Evolutionary conservation across 2,888 invertebrate species (phyloP).

Genomic region (Leptinotarsa peninsularis): DNA sequence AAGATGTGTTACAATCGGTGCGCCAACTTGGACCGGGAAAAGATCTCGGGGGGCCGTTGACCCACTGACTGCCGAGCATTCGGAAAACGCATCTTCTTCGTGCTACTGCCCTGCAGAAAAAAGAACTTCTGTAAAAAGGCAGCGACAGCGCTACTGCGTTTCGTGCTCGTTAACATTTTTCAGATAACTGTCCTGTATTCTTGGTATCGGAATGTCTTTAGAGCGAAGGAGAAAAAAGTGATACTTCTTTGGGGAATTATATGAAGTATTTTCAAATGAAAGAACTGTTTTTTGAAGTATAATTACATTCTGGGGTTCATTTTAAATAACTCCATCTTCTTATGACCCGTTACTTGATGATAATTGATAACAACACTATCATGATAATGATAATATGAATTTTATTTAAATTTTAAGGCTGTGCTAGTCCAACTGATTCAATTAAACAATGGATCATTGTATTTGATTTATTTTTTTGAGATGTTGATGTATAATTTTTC

Average conservation of each 20-base stretch:
- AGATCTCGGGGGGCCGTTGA: slow-evolving; percentile 30
- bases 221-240: too few species aligned
- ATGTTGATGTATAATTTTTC: too few species aligned
- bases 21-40: slow-evolving; percentile 29
- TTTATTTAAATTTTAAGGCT: too few species aligned
- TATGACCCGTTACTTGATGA: too few species aligned
- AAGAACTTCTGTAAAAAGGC: background rate
- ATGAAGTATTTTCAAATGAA: background rate
- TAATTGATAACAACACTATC: too few species aligned
- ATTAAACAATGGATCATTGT: too few species aligned
- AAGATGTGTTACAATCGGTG: slow-evolving; percentile 30
- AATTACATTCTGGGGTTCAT: background rate
- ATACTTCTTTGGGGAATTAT: too few species aligned
- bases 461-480: too few species aligned
- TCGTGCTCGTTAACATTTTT: background rate
- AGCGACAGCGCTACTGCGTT: background rate
- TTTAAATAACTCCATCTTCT: too few species aligned
- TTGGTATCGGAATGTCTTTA: background rate
- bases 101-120: background rate
- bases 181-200: background rate
- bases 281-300: background rate
- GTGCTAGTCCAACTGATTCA: too few species aligned
- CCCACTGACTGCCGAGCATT: slow-evolving; percentile 26
- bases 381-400: too few species aligned
- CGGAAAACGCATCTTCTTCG: background rate